These are phyloP conservation scores for Oplegnathus fasciatus DNA, from an alignment of 2,113 vertebrate species.

Conservation along the genomic window DNA sequence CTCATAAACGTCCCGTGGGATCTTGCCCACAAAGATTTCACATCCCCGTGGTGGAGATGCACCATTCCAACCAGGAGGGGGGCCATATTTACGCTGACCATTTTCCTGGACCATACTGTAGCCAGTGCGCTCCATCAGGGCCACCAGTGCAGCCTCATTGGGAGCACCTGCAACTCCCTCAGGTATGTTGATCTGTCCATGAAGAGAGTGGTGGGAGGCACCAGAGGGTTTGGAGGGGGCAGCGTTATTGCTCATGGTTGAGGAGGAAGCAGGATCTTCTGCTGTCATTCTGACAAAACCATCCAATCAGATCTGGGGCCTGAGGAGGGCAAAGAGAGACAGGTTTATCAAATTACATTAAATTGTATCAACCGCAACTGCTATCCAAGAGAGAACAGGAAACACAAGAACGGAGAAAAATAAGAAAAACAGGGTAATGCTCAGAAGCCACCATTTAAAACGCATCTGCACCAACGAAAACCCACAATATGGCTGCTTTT, in stretches of 20 bases:
- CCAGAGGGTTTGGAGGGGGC: constrained; percentile 72
- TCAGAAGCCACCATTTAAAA: constrained; percentile 12
- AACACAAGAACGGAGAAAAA: not conserved
- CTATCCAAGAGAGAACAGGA: not conserved
- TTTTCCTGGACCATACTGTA: constrained; percentile 98
- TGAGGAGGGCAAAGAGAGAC: constrained; percentile 59
- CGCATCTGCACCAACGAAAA: not conserved
- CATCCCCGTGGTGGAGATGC: constrained; percentile 93
- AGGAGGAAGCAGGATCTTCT: constrained; percentile 92
- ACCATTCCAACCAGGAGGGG: constrained; percentile 94
- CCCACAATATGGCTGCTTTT: not conserved
- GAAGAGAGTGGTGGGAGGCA: constrained; percentile 78
- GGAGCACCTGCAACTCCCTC: constrained; percentile 92
- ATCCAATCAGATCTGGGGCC: constrained; percentile 89
- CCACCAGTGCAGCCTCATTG: constrained; percentile 91
- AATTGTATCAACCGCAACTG: not conserved
- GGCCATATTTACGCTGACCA: constrained; percentile 96
- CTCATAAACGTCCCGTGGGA: constrained; percentile 96
- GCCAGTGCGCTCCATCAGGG: constrained; percentile 94
- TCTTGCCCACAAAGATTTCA: constrained; percentile 98
- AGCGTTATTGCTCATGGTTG: constrained; percentile 91
- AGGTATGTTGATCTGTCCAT: constrained; percentile 81
- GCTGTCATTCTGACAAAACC: constrained; percentile 97
- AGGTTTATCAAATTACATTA: not conserved
- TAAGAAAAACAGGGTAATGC: not conserved